Conservation (phyloP, 2,113 vertebrate genomes). For the Campylorhamphus procurvoides region DNA sequence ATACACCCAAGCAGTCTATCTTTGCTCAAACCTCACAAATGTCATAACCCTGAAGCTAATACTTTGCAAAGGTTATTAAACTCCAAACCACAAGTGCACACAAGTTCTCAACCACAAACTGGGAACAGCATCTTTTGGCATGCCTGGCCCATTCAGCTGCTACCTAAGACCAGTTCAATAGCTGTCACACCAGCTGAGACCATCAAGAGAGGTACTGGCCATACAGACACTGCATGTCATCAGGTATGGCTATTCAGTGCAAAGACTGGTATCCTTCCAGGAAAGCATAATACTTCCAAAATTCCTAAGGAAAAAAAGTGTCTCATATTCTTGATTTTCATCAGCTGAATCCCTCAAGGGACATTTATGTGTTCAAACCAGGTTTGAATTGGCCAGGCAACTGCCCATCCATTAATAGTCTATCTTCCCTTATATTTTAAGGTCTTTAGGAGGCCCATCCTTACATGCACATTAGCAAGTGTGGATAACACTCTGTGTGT, state of each 20-base stretch:
- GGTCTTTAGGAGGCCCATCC: background rate
- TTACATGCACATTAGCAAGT: background rate
- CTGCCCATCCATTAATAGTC: background rate
- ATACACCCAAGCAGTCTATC: background rate
- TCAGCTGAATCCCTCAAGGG: background rate
- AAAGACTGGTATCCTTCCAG: background rate
- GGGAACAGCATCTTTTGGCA: background rate
- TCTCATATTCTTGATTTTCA: background rate
- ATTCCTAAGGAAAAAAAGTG: background rate
- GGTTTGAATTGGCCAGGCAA: background rate
- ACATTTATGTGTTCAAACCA: background rate
- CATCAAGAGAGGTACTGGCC: background rate
- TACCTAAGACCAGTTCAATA: background rate
- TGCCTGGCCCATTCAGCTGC: background rate
- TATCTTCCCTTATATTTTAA: background rate
- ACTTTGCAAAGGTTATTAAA: background rate
- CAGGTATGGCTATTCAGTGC: background rate
- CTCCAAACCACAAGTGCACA: background rate
- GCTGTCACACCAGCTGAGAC: background rate
- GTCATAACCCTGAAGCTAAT: background rate
- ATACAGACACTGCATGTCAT: background rate
- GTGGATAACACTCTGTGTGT: background rate
- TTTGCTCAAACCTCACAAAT: background rate
- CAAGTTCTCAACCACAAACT: background rate
- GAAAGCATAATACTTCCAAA: background rate